Conservation (phyloP, 1,140 invertebrate species). For the Drosophila bipectinata region DNA sequence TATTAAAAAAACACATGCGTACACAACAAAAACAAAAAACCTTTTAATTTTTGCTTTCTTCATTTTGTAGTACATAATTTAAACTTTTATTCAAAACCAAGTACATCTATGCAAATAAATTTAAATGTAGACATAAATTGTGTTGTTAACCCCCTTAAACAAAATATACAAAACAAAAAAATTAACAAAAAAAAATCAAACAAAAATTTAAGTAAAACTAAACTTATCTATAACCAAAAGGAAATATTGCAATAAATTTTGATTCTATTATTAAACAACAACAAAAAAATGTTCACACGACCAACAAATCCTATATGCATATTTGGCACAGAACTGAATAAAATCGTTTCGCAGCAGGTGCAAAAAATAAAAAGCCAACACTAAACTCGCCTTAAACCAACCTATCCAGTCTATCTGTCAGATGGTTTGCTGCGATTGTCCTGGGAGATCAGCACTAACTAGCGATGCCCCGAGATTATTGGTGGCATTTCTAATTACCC, state of each 20-base stretch:
- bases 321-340: slow-evolving; percentile 42
- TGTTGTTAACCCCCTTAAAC: slow-evolving; percentile 65
- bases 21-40: slow-evolving; percentile 41
- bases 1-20: slow-evolving; percentile 57
- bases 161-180: slow-evolving; percentile 39
- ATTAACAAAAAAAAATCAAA: slow-evolving; percentile 36
- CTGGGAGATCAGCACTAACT: slow-evolving; percentile 14
- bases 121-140: slow-evolving; percentile 66
- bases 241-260: slow-evolving; percentile 62
- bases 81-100: slow-evolving; percentile 64
- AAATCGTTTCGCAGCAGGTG: slow-evolving; percentile 30
- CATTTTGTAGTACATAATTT: slow-evolving; percentile 61
- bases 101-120: slow-evolving; percentile 61
- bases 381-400: slow-evolving; percentile 37
- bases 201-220: slow-evolving; percentile 47
- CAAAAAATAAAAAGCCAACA: slow-evolving; percentile 26
- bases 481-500: slow-evolving; percentile 11
- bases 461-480: neutral
- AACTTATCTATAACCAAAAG: slow-evolving; percentile 40
- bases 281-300: slow-evolving; percentile 26
- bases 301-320: slow-evolving; percentile 25
- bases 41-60: slow-evolving; percentile 69
- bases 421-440: neutral
- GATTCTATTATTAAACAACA: slow-evolving; percentile 36
- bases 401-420: neutral